phyloP scores from a whole-genome alignment of 92 coral and sea anemone species.

The Bergia puertoricense region DNA sequence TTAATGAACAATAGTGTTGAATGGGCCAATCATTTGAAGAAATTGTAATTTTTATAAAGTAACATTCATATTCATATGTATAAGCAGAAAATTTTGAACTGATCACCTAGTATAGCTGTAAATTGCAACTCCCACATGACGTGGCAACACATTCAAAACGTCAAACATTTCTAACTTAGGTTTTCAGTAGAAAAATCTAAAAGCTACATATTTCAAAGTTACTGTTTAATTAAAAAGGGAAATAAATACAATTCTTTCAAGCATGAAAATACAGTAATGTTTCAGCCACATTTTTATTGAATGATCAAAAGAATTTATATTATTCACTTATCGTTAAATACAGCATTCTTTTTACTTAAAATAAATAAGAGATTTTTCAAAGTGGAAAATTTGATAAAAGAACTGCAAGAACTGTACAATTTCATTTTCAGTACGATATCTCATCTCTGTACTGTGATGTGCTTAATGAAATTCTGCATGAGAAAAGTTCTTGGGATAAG shows the following conservation, averaged over 20 bases:
- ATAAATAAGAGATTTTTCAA: background rate
- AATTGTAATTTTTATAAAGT: too few species aligned
- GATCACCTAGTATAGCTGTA: too few species aligned
- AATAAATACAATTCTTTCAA: slow-evolving; percentile 8
- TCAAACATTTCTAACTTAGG: too few species aligned
- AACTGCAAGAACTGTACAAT: background rate
- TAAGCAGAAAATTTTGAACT: too few species aligned
- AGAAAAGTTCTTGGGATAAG: background rate
- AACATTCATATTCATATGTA: too few species aligned
- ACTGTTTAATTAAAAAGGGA: background rate
- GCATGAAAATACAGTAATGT: background rate
- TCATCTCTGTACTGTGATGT: background rate
- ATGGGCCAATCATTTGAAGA: too few species aligned
- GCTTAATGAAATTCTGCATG: too few species aligned
- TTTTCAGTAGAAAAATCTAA: background rate
- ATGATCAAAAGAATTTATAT: background rate
- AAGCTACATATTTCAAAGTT: background rate
- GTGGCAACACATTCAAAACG: too few species aligned
- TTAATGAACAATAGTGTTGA: too few species aligned
- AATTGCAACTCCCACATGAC: too few species aligned
- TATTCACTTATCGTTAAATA: slow-evolving; percentile 5
- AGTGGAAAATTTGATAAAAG: background rate
- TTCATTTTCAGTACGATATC: background rate
- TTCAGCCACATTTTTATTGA: background rate
- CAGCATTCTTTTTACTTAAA: slow-evolving; percentile 8